These are phyloP conservation scores for Seira musarum DNA, from an alignment of 2,888 invertebrate genomes.

Conservation along the genomic window DNA sequence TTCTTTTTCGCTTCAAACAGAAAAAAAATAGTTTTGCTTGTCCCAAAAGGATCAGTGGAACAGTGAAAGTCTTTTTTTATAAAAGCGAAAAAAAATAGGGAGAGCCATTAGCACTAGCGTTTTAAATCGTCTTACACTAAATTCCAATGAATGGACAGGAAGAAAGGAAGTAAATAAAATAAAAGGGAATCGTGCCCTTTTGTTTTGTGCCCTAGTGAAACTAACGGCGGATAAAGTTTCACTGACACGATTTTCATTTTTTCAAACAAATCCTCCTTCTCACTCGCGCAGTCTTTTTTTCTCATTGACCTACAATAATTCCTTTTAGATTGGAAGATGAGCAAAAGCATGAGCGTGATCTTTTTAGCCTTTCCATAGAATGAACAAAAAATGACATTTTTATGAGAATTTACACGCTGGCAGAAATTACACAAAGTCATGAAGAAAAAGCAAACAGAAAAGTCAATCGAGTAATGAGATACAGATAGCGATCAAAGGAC, in stretches of 20 bases:
- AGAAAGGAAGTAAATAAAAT: not conserved
- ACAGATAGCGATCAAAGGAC: not conserved
- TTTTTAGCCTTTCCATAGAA: not conserved
- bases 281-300: not conserved
- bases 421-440: not conserved
- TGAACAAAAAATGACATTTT: not conserved
- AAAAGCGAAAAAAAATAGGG: not conserved
- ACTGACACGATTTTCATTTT: too few relatives aligned
- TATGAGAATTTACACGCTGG: not conserved
- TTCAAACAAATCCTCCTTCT: not conserved
- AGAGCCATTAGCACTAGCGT: not conserved
- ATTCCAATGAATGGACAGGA: not conserved
- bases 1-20: not conserved
- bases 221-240: not conserved
- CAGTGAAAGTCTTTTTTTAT: not conserved
- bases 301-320: not conserved
- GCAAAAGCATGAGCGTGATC: not conserved
- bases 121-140: not conserved
- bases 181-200: not conserved
- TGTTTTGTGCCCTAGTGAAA: not conserved
- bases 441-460: not conserved
- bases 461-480: not conserved
- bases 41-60: not conserved
- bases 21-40: not conserved
- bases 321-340: not conserved